Evolutionary conservation across 2,797 vertebrate genomes (phyloP).

Genomic region (Neoniphon sammara): DNA sequence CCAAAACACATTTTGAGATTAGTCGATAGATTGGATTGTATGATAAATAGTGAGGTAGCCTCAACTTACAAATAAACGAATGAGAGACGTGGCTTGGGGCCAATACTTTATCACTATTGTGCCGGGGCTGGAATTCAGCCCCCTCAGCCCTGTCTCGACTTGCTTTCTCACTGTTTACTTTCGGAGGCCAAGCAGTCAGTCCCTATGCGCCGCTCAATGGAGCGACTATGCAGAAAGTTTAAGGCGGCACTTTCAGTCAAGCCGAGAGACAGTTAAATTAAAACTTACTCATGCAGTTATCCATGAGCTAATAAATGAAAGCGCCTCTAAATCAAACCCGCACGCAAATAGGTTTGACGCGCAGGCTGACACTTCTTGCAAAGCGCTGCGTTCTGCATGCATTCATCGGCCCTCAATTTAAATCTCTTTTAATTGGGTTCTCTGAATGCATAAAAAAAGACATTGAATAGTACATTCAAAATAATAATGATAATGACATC

Average conservation of each 20-base stretch:
- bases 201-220: constrained; percentile 42
- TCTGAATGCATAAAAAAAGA: too few species aligned
- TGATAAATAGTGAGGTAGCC: constrained; percentile 45
- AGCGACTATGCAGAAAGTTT: constrained; percentile 26
- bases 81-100: constrained; percentile 70
- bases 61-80: constrained; percentile 67
- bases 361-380: not conserved
- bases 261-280: constrained; percentile 22
- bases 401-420: too few species aligned
- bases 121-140: constrained; percentile 76
- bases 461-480: too few species aligned
- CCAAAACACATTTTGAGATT: constrained; percentile 31
- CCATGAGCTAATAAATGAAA: constrained; percentile 22
- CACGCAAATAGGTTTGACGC: not conserved
- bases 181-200: constrained; percentile 60
- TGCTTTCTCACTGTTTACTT: constrained; percentile 76
- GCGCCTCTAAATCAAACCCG: not conserved
- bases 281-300: constrained; percentile 35
- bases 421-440: too few species aligned
- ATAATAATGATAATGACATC: too few species aligned
- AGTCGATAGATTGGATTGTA: constrained; percentile 30
- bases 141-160: constrained; percentile 78
- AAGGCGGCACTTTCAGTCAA: constrained; percentile 8
- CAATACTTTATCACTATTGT: constrained; percentile 71
- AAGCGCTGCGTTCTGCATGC: too few species aligned